phyloP scores from a whole-genome alignment of 2,888 invertebrate genomes.

The Trachelus tabidus region DNA sequence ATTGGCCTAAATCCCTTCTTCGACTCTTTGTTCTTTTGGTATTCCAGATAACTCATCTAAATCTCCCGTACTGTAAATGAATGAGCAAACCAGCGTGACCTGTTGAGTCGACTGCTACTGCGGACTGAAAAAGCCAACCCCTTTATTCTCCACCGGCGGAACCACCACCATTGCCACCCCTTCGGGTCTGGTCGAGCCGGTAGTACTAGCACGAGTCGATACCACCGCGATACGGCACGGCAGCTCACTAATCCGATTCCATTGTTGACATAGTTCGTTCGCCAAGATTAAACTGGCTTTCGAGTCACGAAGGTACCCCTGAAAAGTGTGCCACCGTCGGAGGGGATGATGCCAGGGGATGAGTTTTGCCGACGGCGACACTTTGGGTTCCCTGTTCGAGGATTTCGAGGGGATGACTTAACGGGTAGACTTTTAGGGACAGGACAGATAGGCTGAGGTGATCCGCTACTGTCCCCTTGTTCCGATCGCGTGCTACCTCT shows the following conservation, averaged over 20 bases:
- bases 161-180: neutral
- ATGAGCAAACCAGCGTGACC: slow-evolving; percentile 25
- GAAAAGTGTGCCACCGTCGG: neutral
- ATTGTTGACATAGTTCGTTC: slow-evolving; percentile 43
- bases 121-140: slow-evolving; percentile 28
- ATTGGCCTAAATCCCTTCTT: neutral
- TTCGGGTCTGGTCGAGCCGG: neutral
- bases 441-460: neutral
- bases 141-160: slow-evolving; percentile 5
- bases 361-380: neutral
- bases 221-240: slow-evolving; percentile 44
- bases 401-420: neutral
- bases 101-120: slow-evolving; percentile 34
- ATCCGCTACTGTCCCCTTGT: neutral
- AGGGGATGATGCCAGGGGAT: neutral
- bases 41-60: neutral
- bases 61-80: neutral
- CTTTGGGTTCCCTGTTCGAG: neutral
- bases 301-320: slow-evolving; percentile 4
- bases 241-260: slow-evolving; percentile 45
- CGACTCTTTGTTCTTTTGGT: neutral
- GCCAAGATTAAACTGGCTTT: slow-evolving; percentile 39
- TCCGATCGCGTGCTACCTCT: neutral
- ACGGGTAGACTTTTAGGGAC: neutral
- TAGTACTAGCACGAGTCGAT: slow-evolving; percentile 27